Conservation (phyloP, 2,113 vertebrate species). For the Gavia stellata region DNA sequence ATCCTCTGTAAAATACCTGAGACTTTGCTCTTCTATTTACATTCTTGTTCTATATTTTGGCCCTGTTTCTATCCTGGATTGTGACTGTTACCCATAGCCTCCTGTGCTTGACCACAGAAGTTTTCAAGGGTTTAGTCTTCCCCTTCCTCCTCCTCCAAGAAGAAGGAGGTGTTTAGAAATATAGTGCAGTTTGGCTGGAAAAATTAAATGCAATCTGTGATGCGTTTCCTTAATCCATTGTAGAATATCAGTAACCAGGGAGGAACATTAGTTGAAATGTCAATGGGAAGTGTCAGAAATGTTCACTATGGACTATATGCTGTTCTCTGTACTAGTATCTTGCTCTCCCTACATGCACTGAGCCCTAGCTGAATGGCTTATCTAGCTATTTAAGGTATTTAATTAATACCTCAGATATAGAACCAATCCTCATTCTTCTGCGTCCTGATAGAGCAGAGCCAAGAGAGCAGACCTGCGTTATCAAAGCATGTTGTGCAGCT, state of each 20-base stretch:
- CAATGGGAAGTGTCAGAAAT: background rate
- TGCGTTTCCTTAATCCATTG: background rate
- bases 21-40: background rate
- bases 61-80: background rate
- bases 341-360: background rate
- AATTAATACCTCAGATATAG: background rate
- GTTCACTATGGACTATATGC: background rate
- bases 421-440: background rate
- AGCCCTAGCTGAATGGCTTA: background rate
- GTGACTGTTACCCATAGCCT: background rate
- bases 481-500: background rate
- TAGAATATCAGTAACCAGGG: background rate
- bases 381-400: slow-evolving; percentile 20
- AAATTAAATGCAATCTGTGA: background rate
- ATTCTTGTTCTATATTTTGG: background rate
- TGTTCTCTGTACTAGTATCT: background rate
- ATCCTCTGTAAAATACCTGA: background rate
- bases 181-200: background rate
- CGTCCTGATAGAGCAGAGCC: background rate
- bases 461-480: background rate
- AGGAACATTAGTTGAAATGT: slow-evolving; percentile 2
- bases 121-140: background rate
- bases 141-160: background rate
- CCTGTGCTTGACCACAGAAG: background rate
- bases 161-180: background rate